A percentile compares a stretch with the other conserved stretches of the same genome.
Evolutionary conservation across 2,888 invertebrate genomes (phyloP).

Genomic region (Drosophila ustulata): DNA sequence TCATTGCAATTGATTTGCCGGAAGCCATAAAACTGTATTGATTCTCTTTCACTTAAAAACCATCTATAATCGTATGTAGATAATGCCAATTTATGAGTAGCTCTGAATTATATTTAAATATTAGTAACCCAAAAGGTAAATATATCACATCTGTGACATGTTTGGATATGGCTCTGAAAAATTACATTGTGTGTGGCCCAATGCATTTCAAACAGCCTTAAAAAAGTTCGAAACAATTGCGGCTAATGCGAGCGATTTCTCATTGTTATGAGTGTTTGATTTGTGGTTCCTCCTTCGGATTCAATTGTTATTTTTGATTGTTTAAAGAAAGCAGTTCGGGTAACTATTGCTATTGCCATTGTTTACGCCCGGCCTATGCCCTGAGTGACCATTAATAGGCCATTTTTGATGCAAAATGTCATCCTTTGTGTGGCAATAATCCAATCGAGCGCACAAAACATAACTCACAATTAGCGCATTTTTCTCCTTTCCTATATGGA

Average conservation of each 20-base stretch:
- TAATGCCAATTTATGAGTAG: neutral
- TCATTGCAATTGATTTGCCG: slow-evolving; percentile 56
- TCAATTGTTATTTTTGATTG: slow-evolving; percentile 63
- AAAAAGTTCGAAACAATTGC: slow-evolving; percentile 70
- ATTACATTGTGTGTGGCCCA: slow-evolving; percentile 58
- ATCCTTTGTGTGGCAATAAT: slow-evolving; percentile 56
- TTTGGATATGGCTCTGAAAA: slow-evolving; percentile 6
- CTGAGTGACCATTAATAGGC: slow-evolving; percentile 67
- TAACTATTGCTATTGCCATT: slow-evolving; percentile 47
- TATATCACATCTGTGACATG: neutral
- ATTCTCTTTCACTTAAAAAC: slow-evolving; percentile 5
- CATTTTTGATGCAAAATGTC: slow-evolving; percentile 71
- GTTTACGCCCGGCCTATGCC: slow-evolving; percentile 49
- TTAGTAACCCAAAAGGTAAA: neutral
- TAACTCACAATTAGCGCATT: slow-evolving; percentile 59
- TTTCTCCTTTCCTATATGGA: slow-evolving; percentile 18
- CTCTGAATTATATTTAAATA: neutral
- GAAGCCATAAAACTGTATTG: slow-evolving; percentile 32
- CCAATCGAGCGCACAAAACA: slow-evolving; percentile 35
- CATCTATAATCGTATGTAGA: neutral
- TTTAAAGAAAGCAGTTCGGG: slow-evolving; percentile 55
- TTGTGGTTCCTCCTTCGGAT: slow-evolving; percentile 65
- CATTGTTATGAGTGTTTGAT: slow-evolving; percentile 71
- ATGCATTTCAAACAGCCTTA: slow-evolving; percentile 38
- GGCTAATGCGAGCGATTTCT: slow-evolving; percentile 69